Conservation (phyloP, 2,113 vertebrate species). For the Asarcornis scutulata region DNA sequence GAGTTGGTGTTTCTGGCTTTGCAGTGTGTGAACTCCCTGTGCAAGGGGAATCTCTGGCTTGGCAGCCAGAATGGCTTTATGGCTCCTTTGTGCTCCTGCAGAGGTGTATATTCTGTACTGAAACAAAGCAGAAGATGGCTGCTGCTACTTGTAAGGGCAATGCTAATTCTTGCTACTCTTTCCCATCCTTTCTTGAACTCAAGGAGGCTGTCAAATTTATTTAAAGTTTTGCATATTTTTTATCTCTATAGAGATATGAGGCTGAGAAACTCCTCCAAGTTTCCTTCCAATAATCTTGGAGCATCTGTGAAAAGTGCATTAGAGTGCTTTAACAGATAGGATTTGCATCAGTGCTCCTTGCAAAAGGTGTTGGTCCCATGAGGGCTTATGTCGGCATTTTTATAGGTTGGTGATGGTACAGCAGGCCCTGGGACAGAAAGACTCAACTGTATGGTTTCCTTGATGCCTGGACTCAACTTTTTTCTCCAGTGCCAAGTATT, state of each 20-base stretch:
- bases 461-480: not conserved
- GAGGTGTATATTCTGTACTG: not conserved
- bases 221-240: not conserved
- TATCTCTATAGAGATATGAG: rapidly evolving
- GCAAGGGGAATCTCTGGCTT: not conserved
- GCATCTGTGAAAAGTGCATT: not conserved
- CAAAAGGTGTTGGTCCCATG: not conserved
- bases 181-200: not conserved
- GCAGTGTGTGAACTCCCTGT: rapidly evolving
- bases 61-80: not conserved
- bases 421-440: not conserved
- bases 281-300: not conserved
- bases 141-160: not conserved
- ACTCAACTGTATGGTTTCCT: not conserved
- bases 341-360: not conserved
- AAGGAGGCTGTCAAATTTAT: not conserved
- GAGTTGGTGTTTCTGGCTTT: not conserved
- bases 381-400: not conserved
- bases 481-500: not conserved
- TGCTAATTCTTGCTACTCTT: not conserved
- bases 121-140: not conserved
- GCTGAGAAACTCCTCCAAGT: not conserved
- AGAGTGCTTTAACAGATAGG: not conserved
- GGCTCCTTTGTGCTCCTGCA: not conserved
- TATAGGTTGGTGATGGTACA: not conserved